These are phyloP conservation scores for Cybosia mesomella DNA, from an alignment of 2,888 invertebrate species.

Conservation along the genomic window DNA sequence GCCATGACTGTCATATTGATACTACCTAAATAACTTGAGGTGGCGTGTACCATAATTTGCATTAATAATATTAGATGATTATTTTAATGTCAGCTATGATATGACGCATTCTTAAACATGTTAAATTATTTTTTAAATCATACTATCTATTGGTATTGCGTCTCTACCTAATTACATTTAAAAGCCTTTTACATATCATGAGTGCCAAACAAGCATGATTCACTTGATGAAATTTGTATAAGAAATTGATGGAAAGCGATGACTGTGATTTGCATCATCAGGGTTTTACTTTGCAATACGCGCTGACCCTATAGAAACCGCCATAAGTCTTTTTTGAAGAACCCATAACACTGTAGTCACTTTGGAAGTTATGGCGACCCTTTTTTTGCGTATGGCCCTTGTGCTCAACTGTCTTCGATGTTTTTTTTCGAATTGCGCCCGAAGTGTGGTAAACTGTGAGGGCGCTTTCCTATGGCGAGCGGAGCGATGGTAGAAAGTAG, in stretches of 20 bases:
- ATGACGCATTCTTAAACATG: neutral
- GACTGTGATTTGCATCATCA: too few species aligned
- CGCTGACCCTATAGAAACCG: too few species aligned
- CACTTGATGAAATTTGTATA: neutral
- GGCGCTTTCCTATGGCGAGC: too few species aligned
- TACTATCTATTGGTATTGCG: neutral
- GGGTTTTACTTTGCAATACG: too few species aligned
- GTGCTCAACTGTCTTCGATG: neutral
- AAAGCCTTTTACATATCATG: neutral
- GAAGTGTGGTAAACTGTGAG: too few species aligned
- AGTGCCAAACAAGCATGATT: neutral
- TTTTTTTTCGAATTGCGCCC: neutral
- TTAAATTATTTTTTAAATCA: neutral
- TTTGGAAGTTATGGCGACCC: neutral
- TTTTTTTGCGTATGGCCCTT: neutral
- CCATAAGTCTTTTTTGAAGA: neutral
- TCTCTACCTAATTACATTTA: too few species aligned
- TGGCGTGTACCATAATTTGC: neutral
- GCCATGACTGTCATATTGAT: constrained; percentile 39
- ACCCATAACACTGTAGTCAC: neutral
- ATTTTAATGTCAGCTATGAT: neutral
- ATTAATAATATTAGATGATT: neutral
- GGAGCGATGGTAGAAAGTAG: too few species aligned
- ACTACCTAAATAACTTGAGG: neutral
- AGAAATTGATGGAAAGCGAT: too few species aligned